Conservation (phyloP, 2,888 invertebrate species). For the Brenthis daphne region DNA sequence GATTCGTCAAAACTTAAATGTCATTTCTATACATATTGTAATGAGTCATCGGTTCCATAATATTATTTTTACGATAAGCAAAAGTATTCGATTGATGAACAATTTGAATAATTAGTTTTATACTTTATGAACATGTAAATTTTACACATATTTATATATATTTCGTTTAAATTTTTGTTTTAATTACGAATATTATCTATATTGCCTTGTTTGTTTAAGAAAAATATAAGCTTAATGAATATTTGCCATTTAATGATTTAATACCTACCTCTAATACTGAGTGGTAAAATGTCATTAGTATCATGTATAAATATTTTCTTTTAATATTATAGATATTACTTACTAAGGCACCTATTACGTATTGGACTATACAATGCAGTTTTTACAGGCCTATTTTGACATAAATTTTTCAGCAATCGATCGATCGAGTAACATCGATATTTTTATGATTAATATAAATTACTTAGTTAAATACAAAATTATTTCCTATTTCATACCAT, state of each 20-base stretch:
- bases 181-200: too few species aligned
- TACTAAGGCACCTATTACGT: slow-evolving; percentile 20
- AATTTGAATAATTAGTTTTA: too few species aligned
- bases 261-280: slow-evolving; percentile 51
- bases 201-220: too few species aligned
- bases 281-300: slow-evolving; percentile 64
- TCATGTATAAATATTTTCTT: slow-evolving; percentile 25
- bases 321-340: slow-evolving; percentile 11
- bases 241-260: neutral
- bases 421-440: too few species aligned
- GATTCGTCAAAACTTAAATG: slow-evolving; percentile 17
- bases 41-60: slow-evolving; percentile 16
- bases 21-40: slow-evolving; percentile 9
- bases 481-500: too few species aligned
- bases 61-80: slow-evolving; percentile 13
- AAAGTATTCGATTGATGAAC: slow-evolving; percentile 8
- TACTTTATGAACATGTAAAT: too few species aligned
- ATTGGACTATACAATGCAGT: slow-evolving; percentile 4
- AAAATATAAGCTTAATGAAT: neutral
- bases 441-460: too few species aligned
- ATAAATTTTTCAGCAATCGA: too few species aligned
- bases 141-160: too few species aligned
- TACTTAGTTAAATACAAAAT: too few species aligned
- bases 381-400: neutral
- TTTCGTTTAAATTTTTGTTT: too few species aligned